These are phyloP conservation scores for Ardeotis arabs DNA, from an alignment of 2,113 vertebrate species.

Conservation along the genomic window DNA sequence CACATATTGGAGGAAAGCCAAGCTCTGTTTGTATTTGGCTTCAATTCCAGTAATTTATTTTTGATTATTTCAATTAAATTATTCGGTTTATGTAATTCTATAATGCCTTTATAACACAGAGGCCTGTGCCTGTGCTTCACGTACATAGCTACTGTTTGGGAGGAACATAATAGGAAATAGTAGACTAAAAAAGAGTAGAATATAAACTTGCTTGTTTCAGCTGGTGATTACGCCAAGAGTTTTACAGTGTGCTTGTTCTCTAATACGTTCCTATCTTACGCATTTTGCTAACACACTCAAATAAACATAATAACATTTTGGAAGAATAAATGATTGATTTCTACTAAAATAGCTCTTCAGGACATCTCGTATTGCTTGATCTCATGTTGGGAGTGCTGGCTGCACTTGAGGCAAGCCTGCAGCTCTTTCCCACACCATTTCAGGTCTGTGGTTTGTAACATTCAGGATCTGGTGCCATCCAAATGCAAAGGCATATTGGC, in stretches of 20 bases:
- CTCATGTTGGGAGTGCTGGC: background rate
- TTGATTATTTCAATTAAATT: slow-evolving; percentile 16
- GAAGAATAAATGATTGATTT: background rate
- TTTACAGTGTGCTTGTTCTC: background rate
- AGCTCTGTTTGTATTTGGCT: background rate
- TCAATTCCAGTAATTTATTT: background rate
- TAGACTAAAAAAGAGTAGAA: background rate
- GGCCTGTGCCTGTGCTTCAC: background rate
- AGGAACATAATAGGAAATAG: background rate
- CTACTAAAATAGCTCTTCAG: background rate
- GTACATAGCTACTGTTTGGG: background rate
- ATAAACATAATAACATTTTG: background rate
- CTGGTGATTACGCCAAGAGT: background rate
- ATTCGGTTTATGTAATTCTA: background rate
- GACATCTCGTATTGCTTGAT: background rate
- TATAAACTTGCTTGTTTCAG: background rate
- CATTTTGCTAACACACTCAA: background rate
- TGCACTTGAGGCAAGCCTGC: background rate
- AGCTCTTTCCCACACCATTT: background rate
- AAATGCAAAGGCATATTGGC: background rate
- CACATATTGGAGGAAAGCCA: background rate
- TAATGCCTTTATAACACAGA: background rate
- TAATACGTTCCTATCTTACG: background rate
- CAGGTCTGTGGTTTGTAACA: background rate
- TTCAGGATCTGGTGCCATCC: background rate